Percentiles rank a stretch among this genome's conserved stretches.
Evolutionary conservation across 2,888 invertebrate species (phyloP).

Genomic region (Tenthredo notha): DNA sequence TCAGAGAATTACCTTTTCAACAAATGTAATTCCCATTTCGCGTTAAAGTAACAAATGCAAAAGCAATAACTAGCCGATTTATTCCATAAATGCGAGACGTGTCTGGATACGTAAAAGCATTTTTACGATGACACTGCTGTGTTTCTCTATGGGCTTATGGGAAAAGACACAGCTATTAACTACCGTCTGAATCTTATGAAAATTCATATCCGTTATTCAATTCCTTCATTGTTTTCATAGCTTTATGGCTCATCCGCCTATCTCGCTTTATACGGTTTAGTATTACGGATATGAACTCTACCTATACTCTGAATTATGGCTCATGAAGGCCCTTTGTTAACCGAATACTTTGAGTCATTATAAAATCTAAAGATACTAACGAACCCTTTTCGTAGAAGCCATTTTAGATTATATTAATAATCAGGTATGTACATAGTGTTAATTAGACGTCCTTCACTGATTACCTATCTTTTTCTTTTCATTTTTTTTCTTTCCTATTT

Average conservation of each 20-base stretch:
- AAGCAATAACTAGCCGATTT: slow-evolving; percentile 3
- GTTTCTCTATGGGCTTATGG: not conserved
- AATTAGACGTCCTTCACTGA: not conserved
- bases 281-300: not conserved
- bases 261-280: not conserved
- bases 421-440: not conserved
- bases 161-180: not conserved
- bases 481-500: no score
- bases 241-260: not conserved
- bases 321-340: slow-evolving; percentile 1
- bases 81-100: not conserved
- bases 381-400: not conserved
- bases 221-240: slow-evolving; percentile 26
- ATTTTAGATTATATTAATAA: not conserved
- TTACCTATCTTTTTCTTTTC: no score
- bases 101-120: not conserved
- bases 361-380: not conserved
- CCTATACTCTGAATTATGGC: not conserved
- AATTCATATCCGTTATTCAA: slow-evolving; percentile 20
- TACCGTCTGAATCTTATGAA: not conserved
- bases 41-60: slow-evolving; percentile 3
- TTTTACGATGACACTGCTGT: not conserved
- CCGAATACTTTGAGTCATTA: not conserved
- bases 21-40: not conserved
- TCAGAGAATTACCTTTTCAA: not conserved